These are phyloP conservation scores for Eciton burchellii DNA, from an alignment of 1,140 invertebrate species.

Conservation along the genomic window DNA sequence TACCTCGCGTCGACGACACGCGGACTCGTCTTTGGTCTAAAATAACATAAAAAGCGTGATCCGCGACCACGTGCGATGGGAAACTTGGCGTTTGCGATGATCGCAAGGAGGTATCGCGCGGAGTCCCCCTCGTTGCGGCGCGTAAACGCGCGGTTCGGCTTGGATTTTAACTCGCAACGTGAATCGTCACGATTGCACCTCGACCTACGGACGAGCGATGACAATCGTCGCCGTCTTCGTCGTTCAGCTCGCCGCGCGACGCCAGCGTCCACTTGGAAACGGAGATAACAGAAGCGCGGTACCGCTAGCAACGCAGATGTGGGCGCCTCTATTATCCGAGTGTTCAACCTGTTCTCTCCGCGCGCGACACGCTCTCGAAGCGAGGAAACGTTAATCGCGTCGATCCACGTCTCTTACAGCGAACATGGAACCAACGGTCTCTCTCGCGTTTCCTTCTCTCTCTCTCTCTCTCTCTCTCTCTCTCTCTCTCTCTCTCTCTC, in stretches of 20 bases:
- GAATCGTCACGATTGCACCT: conserved; percentile 33
- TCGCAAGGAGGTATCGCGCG: no score
- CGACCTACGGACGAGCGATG: conserved; percentile 27
- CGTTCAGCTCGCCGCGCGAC: conserved; percentile 24
- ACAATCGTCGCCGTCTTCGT: conserved; percentile 5
- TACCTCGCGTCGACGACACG: no score
- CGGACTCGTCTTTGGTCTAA: no score
- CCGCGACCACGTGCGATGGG: no score
- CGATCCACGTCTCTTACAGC: no score
- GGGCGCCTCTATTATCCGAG: conserved; percentile 65
- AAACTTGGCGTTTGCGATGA: not conserved
- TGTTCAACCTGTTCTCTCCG: conserved; percentile 66
- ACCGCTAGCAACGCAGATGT: conserved; percentile 64
- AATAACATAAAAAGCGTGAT: no score
- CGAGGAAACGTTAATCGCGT: no score
- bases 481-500: no score
- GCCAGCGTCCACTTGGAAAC: conserved; percentile 24
- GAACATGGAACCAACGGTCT: no score
- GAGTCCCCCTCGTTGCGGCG: conserved; percentile 22
- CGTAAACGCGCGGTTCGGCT: conserved; percentile 15
- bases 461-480: no score
- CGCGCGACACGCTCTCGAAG: conserved; percentile 29
- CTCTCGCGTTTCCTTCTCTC: no score
- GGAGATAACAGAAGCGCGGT: conserved; percentile 67
- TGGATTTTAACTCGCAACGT: conserved; percentile 26